Evolutionary conservation across 2,888 invertebrate genomes (phyloP).

Genomic region (Parelbella ahira): DNA sequence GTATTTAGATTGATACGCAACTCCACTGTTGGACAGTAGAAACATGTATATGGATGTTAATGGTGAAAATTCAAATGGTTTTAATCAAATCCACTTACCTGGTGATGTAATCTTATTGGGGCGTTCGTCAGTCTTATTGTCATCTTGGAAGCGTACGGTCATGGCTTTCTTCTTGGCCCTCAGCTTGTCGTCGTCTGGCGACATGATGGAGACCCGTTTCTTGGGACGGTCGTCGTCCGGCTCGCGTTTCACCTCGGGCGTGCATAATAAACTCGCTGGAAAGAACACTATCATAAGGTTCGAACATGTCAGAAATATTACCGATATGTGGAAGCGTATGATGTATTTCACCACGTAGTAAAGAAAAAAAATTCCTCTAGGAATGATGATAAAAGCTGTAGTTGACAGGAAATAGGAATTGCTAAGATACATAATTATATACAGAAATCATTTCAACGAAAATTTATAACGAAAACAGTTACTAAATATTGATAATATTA

Average conservation of each 20-base stretch:
- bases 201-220: conserved; percentile 66
- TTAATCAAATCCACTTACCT: conserved; percentile 48
- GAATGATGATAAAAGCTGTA: too few species aligned
- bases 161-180: conserved; percentile 68
- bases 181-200: conserved; percentile 67
- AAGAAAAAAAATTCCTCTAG: too few species aligned
- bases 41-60: background rate
- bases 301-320: too few species aligned
- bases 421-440: too few species aligned
- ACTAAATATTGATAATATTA: too few species aligned
- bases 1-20: too few species aligned
- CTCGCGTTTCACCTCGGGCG: conserved; percentile 51
- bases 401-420: too few species aligned
- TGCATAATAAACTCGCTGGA: conserved; percentile 30
- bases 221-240: conserved; percentile 65
- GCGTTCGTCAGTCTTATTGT: conserved; percentile 60
- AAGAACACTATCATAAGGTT: background rate
- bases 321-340: too few species aligned
- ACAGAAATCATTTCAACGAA: too few species aligned
- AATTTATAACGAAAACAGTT: too few species aligned
- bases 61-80: background rate
- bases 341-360: too few species aligned
- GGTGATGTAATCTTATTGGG: conserved; percentile 61
- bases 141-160: conserved; percentile 74
- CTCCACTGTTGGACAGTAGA: too few species aligned